These are phyloP conservation scores for Oscheius sp. DNA, from an alignment of 1,140 invertebrate genomes.

Conservation along the genomic window DNA sequence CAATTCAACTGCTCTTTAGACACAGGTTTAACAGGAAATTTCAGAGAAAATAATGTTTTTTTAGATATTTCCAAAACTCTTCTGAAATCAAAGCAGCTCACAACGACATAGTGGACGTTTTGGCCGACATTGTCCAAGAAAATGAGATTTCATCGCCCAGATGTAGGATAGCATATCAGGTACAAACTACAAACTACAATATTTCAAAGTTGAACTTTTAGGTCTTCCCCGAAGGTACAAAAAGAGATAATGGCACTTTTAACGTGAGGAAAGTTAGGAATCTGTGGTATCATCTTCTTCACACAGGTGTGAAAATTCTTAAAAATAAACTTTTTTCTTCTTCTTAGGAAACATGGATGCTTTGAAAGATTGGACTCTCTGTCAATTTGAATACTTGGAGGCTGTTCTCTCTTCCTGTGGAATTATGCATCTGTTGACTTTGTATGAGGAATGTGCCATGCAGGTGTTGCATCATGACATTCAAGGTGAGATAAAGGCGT, in stretches of 20 bases:
- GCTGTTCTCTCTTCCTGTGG: constrained; percentile 50
- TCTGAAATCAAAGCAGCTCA: constrained; percentile 27
- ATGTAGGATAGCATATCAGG: constrained; percentile 29
- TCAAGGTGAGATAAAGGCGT: constrained; percentile 39
- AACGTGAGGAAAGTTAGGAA: constrained; percentile 48
- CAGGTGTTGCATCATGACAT: constrained; percentile 60
- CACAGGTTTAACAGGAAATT: background rate
- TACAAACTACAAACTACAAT: background rate
- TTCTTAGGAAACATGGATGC: constrained; percentile 54
- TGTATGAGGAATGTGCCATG: constrained; percentile 57
- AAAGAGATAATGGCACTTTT: constrained; percentile 46
- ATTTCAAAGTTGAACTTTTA: background rate
- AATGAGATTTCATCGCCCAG: constrained; percentile 15
- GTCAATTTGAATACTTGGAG: constrained; percentile 58
- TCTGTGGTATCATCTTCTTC: constrained; percentile 58
- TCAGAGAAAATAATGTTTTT: background rate
- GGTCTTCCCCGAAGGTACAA: constrained; percentile 29
- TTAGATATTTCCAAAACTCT: constrained; percentile 11
- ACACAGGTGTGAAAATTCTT: constrained; percentile 42
- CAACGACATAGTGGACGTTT: constrained; percentile 28
- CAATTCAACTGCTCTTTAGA: background rate
- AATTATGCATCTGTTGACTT: constrained; percentile 50
- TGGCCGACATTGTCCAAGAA: constrained; percentile 20
- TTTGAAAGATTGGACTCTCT: constrained; percentile 53
- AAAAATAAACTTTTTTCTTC: constrained; percentile 6